phyloP scores from a whole-genome alignment of 2,113 vertebrate species.

The western clawed frog (Xenopus tropicalis) region DNA sequence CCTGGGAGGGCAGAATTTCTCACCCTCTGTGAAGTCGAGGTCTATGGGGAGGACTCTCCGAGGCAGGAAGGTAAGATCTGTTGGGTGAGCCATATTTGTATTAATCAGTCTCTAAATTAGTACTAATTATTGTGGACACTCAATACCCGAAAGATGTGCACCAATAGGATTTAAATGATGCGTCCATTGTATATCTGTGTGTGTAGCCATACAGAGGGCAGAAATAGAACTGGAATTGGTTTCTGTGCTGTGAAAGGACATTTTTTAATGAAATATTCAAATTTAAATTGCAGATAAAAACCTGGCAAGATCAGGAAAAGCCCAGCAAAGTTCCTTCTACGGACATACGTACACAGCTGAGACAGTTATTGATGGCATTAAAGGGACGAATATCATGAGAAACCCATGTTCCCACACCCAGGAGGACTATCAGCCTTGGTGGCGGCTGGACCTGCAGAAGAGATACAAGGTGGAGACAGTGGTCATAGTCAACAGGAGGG shows the following conservation, averaged over 20 bases:
- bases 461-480: neutral
- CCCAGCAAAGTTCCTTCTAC: neutral
- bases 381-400: neutral
- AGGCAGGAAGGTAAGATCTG: neutral
- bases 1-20: neutral
- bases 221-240: too few species aligned
- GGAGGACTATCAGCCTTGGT: neutral
- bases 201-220: too few species aligned
- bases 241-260: too few species aligned
- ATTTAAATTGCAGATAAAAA: too few species aligned
- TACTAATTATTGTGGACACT: too few species aligned
- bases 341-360: neutral
- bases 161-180: too few species aligned
- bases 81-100: too few species aligned
- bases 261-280: too few species aligned
- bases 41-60: neutral
- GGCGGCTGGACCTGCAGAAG: neutral
- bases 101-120: too few species aligned
- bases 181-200: too few species aligned
- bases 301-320: neutral
- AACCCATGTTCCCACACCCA: neutral
- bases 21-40: conserved; percentile 11
- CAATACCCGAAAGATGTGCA: too few species aligned
- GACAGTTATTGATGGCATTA: neutral
- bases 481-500: too few species aligned